Conservation (phyloP, 2,797 vertebrate genomes). For the Pseudochaenichthys georgianus region DNA sequence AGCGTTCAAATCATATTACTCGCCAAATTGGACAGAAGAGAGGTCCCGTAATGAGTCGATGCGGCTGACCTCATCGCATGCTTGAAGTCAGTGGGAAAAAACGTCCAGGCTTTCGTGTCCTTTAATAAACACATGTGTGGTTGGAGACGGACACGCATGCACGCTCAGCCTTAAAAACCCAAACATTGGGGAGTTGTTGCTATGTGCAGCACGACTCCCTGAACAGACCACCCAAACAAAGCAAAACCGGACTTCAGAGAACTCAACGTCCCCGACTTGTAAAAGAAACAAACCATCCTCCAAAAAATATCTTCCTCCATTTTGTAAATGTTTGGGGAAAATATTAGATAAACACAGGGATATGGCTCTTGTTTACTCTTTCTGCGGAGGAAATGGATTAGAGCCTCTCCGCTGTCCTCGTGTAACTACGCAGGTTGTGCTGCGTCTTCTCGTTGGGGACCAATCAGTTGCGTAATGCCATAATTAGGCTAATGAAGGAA, state of each 20-base stretch:
- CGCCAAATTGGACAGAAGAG: conserved; percentile 30
- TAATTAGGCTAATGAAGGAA: conserved; percentile 64
- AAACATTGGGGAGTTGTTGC: conserved; percentile 68
- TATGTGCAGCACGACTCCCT: conserved; percentile 53
- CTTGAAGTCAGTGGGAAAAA: conserved; percentile 41
- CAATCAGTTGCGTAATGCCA: conserved; percentile 46
- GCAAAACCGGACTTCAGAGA: conserved; percentile 40
- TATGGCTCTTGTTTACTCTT: conserved; percentile 23
- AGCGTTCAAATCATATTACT: conserved; percentile 49
- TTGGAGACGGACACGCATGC: background rate
- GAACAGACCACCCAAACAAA: conserved; percentile 75
- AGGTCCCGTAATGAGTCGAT: conserved; percentile 35
- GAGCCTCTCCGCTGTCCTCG: conserved; percentile 5
- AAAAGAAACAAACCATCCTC: conserved; percentile 55
- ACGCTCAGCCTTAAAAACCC: conserved; percentile 59
- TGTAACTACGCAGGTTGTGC: conserved; percentile 13
- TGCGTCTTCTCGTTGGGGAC: conserved; percentile 17
- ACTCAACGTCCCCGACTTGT: conserved; percentile 47
- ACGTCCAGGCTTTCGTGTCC: conserved; percentile 20
- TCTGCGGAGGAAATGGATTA: background rate
- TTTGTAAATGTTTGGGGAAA: conserved; percentile 6
- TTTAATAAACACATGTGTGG: conserved; percentile 1
- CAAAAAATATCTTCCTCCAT: conserved; percentile 8
- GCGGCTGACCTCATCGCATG: conserved; percentile 61
- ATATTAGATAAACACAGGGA: conserved; percentile 29